Evolutionary conservation across 2,888 invertebrate species (phyloP), one percentile per base, ranked within the genome.

Genomic region (Apomyelois bistriatella): DNA sequence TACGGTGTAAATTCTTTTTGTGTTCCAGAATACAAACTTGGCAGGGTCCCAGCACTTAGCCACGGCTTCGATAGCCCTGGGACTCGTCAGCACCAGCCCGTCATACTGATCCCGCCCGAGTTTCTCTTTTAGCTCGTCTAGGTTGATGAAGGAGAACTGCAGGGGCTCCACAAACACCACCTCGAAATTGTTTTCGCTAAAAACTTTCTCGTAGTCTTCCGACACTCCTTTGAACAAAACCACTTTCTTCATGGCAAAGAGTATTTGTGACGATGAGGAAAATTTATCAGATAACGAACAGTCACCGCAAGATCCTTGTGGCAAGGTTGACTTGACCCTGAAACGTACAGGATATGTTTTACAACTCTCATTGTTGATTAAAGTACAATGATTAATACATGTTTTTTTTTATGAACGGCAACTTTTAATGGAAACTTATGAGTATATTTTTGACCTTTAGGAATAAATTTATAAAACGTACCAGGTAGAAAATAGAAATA

Each of bases 121-220:
- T 36, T 74, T 74, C 35, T 68, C 70, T 0, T 65, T 61, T 1
- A 89, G 68, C 50, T 69, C 64, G 15, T 65, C 66, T 17, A 67
- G 58, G 57, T 77, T 79, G 8, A 72, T 58, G 42, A 61, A 73
- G 38, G 73, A 72, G 52, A 88, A 89, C 59, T 83, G 83, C 22
- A 89, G 66, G 0, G 89, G 89, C 59, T 89, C 87, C 42, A 89
- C 79, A 54, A 89, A 89, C 49, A 82, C 66, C 0, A 78, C 63
- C 52, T 83, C 74, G 58, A 73, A 85, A 17, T 82, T 70, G 35
- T 61, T 65, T 7, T 76, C 76, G 15, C 67, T 68, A 60, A 86
- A 89, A 8, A 74, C 81, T 55, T 70, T 71, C 54, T 74, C 61
- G 58, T 89, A 89, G 52, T 88, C 87, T 62, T 87, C 86, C 0